These are phyloP conservation scores for Oligia strigilis DNA, from an alignment of 2,888 invertebrate species.

Conservation along the genomic window DNA sequence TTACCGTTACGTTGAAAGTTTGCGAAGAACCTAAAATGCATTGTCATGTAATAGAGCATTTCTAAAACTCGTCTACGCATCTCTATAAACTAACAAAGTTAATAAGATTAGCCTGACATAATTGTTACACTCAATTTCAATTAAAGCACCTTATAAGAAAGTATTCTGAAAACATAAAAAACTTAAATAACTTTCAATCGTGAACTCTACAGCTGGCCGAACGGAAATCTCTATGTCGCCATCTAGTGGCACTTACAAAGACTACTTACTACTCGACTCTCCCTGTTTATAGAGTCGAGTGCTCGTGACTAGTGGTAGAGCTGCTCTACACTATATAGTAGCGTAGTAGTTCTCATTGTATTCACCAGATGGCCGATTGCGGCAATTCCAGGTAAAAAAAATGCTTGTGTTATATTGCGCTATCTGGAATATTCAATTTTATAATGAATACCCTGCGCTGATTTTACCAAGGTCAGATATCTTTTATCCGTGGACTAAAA, in stretches of 20 bases:
- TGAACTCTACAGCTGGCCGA: not conserved
- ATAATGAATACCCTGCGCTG: no score
- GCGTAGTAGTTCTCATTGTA: conserved; percentile 22
- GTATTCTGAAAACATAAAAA: conserved; percentile 40
- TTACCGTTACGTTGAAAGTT: conserved; percentile 34
- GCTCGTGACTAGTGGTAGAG: conserved; percentile 3
- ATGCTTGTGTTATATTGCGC: not conserved
- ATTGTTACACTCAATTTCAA: conserved; percentile 46
- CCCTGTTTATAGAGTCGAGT: not conserved
- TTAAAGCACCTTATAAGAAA: conserved; percentile 43
- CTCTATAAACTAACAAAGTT: conserved; percentile 29
- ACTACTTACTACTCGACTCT: conserved; percentile 30
- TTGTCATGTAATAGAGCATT: conserved; percentile 31
- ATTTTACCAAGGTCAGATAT: no score
- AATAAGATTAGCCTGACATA: conserved; percentile 30
- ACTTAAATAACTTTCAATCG: conserved; percentile 43
- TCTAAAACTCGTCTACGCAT: conserved; percentile 1
- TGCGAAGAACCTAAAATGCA: conserved; percentile 23
- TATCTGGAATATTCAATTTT: not conserved
- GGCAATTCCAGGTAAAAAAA: not conserved
- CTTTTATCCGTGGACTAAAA: no score
- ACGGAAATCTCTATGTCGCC: conserved; percentile 28
- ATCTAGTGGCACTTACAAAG: conserved; percentile 38
- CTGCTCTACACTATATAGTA: not conserved
- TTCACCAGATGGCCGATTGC: conserved; percentile 43